Evolutionary conservation across 2,797 vertebrate genomes (phyloP).

Genomic region (Threskiornis aethiopicus): DNA sequence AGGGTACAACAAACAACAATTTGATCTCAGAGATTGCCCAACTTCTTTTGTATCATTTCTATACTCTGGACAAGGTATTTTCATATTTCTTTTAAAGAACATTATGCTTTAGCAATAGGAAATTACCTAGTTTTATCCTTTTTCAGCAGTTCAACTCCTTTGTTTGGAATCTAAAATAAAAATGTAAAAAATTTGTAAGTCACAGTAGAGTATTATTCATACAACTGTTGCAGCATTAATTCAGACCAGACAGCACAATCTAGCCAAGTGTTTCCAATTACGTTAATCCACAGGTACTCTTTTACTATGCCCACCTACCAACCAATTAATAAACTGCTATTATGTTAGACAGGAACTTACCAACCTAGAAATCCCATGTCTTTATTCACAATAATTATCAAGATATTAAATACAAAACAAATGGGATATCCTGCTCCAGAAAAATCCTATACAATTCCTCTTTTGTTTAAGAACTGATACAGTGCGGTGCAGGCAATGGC

Average conservation of each 20-base stretch:
- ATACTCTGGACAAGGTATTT: neutral
- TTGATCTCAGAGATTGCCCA: neutral
- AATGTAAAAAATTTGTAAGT: neutral
- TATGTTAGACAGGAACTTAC: neutral
- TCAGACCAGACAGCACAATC: neutral
- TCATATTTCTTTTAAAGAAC: neutral
- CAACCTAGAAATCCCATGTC: neutral
- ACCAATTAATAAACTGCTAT: neutral
- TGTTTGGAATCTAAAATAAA: slow-evolving; percentile 79
- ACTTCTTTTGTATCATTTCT: neutral
- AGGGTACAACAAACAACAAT: neutral
- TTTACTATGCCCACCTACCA: neutral
- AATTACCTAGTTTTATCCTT: slow-evolving; percentile 83
- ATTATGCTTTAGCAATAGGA: neutral
- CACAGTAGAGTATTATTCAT: neutral
- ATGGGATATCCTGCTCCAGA: neutral
- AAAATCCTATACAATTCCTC: neutral
- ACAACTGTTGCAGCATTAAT: neutral
- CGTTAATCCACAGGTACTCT: neutral
- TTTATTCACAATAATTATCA: neutral
- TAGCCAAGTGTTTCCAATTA: neutral
- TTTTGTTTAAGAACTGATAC: neutral
- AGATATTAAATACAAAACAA: neutral
- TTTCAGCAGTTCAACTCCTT: slow-evolving; percentile 79
- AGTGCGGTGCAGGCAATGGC: neutral